A percentile compares a stretch with the other conserved stretches of the same genome.
Conservation (phyloP, 2,888 invertebrate genomes). For the Neoaliturus tenellus region DNA sequence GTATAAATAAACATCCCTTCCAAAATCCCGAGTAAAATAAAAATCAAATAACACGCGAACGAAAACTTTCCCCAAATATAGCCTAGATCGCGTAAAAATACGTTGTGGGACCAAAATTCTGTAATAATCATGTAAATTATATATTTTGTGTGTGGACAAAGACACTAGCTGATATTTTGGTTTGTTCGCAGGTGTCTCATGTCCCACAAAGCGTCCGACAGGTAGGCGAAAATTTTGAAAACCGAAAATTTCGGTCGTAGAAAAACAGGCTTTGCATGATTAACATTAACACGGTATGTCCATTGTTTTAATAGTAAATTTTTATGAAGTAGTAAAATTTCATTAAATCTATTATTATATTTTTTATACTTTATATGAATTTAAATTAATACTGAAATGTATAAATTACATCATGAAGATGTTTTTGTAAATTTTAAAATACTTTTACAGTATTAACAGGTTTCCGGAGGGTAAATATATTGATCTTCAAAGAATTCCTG, state of each 20-base stretch:
- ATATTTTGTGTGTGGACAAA: slow-evolving; percentile 8
- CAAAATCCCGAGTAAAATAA: not conserved
- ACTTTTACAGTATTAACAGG: too few species aligned
- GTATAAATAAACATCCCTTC: not conserved
- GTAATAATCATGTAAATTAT: not conserved
- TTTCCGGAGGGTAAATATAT: too few species aligned
- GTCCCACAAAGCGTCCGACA: slow-evolving; percentile 69
- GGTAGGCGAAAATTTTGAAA: slow-evolving; percentile 65
- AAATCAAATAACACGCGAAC: not conserved
- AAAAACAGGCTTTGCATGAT: slow-evolving; percentile 13
- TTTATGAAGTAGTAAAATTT: too few species aligned
- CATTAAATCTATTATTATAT: too few species aligned
- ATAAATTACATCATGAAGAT: too few species aligned
- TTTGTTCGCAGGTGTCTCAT: slow-evolving; percentile 70
- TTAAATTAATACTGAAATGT: too few species aligned
- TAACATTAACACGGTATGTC: not conserved
- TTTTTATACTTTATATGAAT: too few species aligned
- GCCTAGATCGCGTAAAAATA: not conserved
- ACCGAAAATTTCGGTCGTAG: slow-evolving; percentile 19
- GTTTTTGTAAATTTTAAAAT: too few species aligned
- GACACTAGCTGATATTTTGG: slow-evolving; percentile 63
- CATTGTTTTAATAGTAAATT: too few species aligned
- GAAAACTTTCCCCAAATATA: not conserved
- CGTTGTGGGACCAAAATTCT: not conserved
- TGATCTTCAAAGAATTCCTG: not conserved